Evolutionary conservation across 2,888 invertebrate species (phyloP), one percentile per base, ranked within the genome.

Genomic region (Rhaphigaster nebulosa): DNA sequence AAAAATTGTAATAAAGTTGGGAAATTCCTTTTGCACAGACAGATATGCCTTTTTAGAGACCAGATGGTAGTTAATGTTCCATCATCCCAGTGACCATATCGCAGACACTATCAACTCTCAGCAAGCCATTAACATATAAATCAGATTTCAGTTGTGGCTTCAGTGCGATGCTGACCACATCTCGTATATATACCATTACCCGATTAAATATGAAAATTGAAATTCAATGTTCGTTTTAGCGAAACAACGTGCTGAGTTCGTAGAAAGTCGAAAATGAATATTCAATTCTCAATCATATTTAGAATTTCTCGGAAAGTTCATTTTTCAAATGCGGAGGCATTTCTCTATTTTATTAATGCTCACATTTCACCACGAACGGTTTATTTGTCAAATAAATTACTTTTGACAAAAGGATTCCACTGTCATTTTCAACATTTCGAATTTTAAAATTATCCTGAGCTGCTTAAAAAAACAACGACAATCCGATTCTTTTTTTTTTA

Each of bases 121-220:
- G 65, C 65, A 65, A 29, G 65, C 29, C 29, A 65, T 65, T 65
- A 65, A 65, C 65, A 65, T 65, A 65, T 65, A 65, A 65, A 65
- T 65, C 65, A 65, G 65, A 65, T 65, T n/a, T 29, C 1, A 65
- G 29, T 65, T 65, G 29, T 29, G 29, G 29, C 65, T 15, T 29
- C 65, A 65, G 29, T 29, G 65, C 65, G 2, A 12, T 65, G 2
- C 65, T n/a, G 65, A 29, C 29, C 65, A 15, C n/a, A 13, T 29
- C 65, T 2, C 15, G 15, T 65, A 29, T 65, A 65, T 29, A 65
- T 65, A 29, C 65, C 65, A 65, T 65, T 29, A 65, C 29, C 29
- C 65, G 29, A 65, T 65, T 65, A 29, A 65, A 29, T 65, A 65
- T 65, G 65, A 65, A 29, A 65, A 65, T 65, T 65, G 65, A 65